Conservation (phyloP, 2,113 vertebrate species). For the Pseudopipra pipra region DNA sequence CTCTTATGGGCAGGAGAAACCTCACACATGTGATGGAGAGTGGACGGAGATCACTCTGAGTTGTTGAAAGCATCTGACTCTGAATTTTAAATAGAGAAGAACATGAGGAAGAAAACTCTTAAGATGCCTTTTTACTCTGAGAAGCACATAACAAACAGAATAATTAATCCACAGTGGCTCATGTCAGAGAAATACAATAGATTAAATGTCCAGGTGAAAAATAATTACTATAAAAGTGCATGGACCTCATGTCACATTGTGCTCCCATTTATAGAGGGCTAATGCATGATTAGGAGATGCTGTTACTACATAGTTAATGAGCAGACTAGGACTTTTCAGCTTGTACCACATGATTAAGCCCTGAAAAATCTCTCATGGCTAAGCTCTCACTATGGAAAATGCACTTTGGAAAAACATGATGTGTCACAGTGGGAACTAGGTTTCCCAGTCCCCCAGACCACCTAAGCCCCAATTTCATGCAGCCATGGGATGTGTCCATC, state of each 20-base stretch:
- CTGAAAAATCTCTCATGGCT: not conserved
- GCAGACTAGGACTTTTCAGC: not conserved
- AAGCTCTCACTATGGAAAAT: not conserved
- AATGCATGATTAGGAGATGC: not conserved
- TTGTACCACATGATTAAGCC: not conserved
- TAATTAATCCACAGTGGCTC: not conserved
- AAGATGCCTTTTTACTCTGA: not conserved
- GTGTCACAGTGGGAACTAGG: not conserved
- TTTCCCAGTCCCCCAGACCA: not conserved
- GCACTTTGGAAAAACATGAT: not conserved
- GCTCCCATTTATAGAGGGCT: not conserved
- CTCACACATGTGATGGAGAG: not conserved
- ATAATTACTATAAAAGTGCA: not conserved
- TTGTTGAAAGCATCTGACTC: not conserved
- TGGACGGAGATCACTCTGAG: not conserved
- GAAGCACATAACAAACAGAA: not conserved
- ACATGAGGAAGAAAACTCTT: not conserved
- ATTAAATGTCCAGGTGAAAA: conserved; percentile 7
- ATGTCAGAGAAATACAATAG: not conserved
- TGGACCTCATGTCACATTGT: not conserved
- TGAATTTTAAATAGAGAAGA: not conserved
- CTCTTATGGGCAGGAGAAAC: not conserved
- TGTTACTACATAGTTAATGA: not conserved
- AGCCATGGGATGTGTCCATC: fast-evolving
- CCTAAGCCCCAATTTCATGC: not conserved